Evolutionary conservation across 2,797 vertebrate species (phyloP).

Genomic region (Mormyrops attenuatus): DNA sequence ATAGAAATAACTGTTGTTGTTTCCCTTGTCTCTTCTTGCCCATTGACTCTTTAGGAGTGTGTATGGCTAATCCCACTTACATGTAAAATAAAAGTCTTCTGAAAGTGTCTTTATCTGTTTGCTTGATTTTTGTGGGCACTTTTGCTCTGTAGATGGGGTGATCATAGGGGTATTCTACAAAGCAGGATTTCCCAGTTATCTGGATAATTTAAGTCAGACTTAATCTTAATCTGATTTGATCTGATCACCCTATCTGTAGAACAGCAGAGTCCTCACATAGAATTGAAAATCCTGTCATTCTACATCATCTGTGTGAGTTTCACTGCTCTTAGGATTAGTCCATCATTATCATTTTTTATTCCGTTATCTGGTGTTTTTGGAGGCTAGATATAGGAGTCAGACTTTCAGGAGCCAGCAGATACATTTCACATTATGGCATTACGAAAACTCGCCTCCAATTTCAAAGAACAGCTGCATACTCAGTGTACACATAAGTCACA

Average conservation of each 20-base stretch:
- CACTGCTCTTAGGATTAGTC: background rate
- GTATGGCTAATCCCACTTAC: conserved; percentile 39
- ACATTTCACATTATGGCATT: background rate
- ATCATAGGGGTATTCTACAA: background rate
- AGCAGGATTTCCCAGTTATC: background rate
- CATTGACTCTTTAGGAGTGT: conserved; percentile 37
- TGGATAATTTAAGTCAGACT: background rate
- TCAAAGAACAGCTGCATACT: background rate
- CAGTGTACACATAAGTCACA: background rate
- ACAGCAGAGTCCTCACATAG: background rate
- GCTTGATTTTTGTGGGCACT: background rate
- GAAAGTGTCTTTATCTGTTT: background rate
- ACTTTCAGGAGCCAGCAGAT: background rate
- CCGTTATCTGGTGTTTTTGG: background rate
- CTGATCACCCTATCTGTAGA: background rate
- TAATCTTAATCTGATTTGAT: background rate
- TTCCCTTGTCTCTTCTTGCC: conserved; percentile 30
- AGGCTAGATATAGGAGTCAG: background rate
- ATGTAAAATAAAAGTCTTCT: conserved; percentile 47
- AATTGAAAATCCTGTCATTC: background rate
- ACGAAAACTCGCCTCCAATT: background rate
- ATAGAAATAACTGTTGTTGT: background rate
- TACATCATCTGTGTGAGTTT: background rate
- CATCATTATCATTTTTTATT: background rate
- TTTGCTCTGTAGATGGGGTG: background rate